Percentiles rank a stretch among this genome's conserved stretches.
Evolutionary conservation across 2,888 invertebrate genomes (phyloP).

Genomic region (Pherbina coryleti): DNA sequence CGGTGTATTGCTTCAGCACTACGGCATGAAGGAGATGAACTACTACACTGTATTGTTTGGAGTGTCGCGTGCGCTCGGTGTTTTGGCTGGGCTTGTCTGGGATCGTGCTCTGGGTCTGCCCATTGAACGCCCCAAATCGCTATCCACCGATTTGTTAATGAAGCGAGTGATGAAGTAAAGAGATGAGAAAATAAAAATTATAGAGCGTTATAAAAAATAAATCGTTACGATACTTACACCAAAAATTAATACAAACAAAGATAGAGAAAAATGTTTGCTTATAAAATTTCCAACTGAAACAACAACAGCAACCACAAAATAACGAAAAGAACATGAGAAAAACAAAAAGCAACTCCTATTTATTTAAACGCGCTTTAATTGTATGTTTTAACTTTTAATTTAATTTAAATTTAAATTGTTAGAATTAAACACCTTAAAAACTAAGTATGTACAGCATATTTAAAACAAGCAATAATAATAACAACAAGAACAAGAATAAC

Average conservation of each 20-base stretch:
- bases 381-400: slow-evolving; percentile 34
- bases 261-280: no score
- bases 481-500: background rate
- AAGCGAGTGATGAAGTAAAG: slow-evolving; percentile 66
- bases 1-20: slow-evolving; percentile 85
- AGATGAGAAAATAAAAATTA: background rate
- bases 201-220: slow-evolving; percentile 1
- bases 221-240: no score
- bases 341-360: slow-evolving; percentile 31
- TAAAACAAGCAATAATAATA: slow-evolving; percentile 20
- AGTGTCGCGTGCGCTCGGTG: slow-evolving; percentile 87
- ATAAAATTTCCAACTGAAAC: background rate
- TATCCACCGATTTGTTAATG: slow-evolving; percentile 76
- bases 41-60: slow-evolving; percentile 93
- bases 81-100: slow-evolving; percentile 84
- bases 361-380: slow-evolving; percentile 33
- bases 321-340: background rate
- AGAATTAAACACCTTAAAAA: slow-evolving; percentile 29
- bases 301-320: background rate
- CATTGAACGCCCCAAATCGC: slow-evolving; percentile 87
- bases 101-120: slow-evolving; percentile 86
- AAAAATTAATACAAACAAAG: no score
- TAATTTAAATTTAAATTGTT: slow-evolving; percentile 34
- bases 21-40: slow-evolving; percentile 89
- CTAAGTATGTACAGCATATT: slow-evolving; percentile 32